Evolutionary conservation across 2,113 vertebrate genomes (phyloP).

Genomic region (Pteruthius melanotis): DNA sequence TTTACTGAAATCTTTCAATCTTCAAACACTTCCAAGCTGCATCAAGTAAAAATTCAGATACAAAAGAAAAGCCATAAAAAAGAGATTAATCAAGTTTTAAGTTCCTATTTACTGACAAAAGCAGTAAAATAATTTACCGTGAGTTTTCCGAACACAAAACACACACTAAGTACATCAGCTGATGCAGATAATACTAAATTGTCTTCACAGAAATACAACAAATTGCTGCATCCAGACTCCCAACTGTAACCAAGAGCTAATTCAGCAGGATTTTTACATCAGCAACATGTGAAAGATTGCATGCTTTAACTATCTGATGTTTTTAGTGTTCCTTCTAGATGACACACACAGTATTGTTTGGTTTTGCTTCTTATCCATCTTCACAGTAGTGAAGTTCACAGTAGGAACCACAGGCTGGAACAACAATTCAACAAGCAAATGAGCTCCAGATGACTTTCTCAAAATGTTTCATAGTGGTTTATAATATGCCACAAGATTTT

Average conservation of each 20-base stretch:
- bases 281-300: neutral
- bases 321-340: neutral
- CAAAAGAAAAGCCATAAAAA: neutral
- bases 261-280: neutral
- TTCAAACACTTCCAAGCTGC: neutral
- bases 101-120: neutral
- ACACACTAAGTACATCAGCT: neutral
- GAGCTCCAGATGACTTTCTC: conserved; percentile 16
- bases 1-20: neutral
- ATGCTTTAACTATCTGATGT: neutral
- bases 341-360: neutral
- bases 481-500: neutral
- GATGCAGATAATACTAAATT: neutral
- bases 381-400: neutral
- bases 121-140: neutral
- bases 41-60: neutral
- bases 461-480: neutral
- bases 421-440: neutral
- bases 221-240: neutral
- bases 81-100: neutral
- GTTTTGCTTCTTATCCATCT: neutral
- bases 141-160: neutral
- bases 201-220: neutral
- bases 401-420: neutral
- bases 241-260: neutral